phyloP scores from a whole-genome alignment of 2,888 invertebrate genomes.

The Callosobruchus maculatus region DNA sequence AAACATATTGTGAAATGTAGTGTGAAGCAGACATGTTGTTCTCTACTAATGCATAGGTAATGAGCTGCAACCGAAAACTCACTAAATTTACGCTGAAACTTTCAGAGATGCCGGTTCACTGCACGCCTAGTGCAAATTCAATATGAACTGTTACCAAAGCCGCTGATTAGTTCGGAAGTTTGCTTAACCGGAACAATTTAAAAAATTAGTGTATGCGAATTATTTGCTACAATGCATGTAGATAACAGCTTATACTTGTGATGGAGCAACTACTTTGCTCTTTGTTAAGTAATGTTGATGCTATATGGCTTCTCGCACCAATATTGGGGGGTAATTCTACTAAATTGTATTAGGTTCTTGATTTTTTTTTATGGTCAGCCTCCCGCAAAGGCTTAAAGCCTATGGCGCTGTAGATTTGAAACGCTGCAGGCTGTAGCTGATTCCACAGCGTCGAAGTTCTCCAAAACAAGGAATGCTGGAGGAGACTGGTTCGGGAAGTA shows the following conservation, averaged over 20 bases:
- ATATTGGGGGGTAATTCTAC: too few species aligned
- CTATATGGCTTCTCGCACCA: too few species aligned
- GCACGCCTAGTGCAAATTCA: not conserved
- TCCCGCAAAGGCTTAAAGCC: too few species aligned
- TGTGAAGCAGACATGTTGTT: not conserved
- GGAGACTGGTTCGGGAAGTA: too few species aligned
- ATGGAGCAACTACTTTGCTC: not conserved
- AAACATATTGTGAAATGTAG: not conserved
- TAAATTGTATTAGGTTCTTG: too few species aligned
- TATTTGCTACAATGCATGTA: not conserved
- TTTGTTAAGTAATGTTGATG: too few species aligned
- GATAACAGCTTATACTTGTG: not conserved
- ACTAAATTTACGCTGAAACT: not conserved
- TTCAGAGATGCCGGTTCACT: not conserved
- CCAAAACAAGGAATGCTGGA: too few species aligned
- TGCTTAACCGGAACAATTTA: not conserved
- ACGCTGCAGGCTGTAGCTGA: too few species aligned
- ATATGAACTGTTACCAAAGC: not conserved
- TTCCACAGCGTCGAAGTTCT: too few species aligned
- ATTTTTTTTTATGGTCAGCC: too few species aligned
- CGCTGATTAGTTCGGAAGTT: not conserved
- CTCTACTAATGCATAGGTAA: not conserved
- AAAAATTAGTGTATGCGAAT: not conserved
- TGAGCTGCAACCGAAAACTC: not conserved
- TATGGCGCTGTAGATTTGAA: too few species aligned